Conservation (phyloP, 1,140 invertebrate genomes). For the Drepana arcuata region DNA sequence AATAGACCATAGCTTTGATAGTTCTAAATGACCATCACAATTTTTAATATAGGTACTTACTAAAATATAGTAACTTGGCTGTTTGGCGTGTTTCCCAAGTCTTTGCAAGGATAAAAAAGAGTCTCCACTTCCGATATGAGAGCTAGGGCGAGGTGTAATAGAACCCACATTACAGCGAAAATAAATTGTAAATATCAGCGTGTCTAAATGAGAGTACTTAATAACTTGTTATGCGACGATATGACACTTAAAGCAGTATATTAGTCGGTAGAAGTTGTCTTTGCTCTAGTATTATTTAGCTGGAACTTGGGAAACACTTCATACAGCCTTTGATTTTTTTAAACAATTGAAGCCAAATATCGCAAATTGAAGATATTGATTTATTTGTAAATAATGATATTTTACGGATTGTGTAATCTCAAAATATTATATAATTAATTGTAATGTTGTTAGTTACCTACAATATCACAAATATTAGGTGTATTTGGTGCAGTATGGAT, state of each 20-base stretch:
- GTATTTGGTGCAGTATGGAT: slow-evolving; percentile 33
- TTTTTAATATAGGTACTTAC: slow-evolving; percentile 26
- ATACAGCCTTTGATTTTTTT: slow-evolving; percentile 21
- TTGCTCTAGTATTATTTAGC: no score
- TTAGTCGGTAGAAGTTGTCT: no score
- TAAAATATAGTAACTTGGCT: no score
- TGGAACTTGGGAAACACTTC: slow-evolving; percentile 24
- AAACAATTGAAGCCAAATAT: slow-evolving; percentile 64
- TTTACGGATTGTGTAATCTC: slow-evolving; percentile 51
- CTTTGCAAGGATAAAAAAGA: no score
- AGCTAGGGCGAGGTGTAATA: no score
- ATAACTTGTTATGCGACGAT: no score
- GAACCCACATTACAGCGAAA: no score
- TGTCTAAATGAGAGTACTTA: no score
- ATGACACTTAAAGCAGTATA: no score
- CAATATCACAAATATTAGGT: slow-evolving; percentile 55
- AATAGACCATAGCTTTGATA: slow-evolving; percentile 29
- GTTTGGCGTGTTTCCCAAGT: slow-evolving; percentile 27
- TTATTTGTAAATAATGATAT: slow-evolving; percentile 46
- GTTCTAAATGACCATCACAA: slow-evolving; percentile 39
- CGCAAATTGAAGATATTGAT: slow-evolving; percentile 40
- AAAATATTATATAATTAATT: slow-evolving; percentile 33
- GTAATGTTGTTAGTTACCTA: slow-evolving; percentile 56
- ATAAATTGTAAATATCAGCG: no score
- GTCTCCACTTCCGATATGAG: no score